Percentiles rank a stretch among this genome's conserved stretches.
phyloP scores from a whole-genome alignment of 2,888 invertebrate species.

The Cephus pygmeus region DNA sequence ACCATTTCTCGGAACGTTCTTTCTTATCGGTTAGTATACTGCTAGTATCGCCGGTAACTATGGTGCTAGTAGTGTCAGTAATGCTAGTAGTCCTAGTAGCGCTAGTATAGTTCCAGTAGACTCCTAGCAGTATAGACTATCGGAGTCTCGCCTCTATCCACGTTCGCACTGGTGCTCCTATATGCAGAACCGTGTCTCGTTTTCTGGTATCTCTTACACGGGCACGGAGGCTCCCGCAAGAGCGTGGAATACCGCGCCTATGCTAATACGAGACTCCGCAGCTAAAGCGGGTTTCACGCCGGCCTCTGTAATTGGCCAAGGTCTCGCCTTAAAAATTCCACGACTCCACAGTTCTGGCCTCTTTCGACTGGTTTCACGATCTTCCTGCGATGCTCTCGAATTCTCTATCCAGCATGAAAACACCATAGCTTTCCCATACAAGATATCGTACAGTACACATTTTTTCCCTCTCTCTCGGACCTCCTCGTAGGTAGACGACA shows the following conservation, averaged over 20 bases:
- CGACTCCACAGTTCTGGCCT: not conserved
- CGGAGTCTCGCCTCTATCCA: not conserved
- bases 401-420: not conserved
- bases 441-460: not conserved
- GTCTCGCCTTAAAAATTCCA: not conserved
- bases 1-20: not conserved
- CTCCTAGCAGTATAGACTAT: not conserved
- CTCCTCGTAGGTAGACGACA: not conserved
- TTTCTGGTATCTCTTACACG: not conserved
- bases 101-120: not conserved
- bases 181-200: not conserved
- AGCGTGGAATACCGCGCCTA: slow-evolving; percentile 28
- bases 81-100: too few species aligned
- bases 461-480: not conserved
- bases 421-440: not conserved
- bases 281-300: slow-evolving; percentile 29
- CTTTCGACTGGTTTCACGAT: not conserved
- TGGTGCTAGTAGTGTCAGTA: not conserved
- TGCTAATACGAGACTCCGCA: slow-evolving; percentile 37
- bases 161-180: not conserved
- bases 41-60: not conserved
- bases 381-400: not conserved
- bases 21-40: not conserved
- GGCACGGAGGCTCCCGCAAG: not conserved
- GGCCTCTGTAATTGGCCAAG: slow-evolving; percentile 31